Evolutionary conservation across 2,888 invertebrate genomes (phyloP).

Genomic region (Ceriagrion tenellum): DNA sequence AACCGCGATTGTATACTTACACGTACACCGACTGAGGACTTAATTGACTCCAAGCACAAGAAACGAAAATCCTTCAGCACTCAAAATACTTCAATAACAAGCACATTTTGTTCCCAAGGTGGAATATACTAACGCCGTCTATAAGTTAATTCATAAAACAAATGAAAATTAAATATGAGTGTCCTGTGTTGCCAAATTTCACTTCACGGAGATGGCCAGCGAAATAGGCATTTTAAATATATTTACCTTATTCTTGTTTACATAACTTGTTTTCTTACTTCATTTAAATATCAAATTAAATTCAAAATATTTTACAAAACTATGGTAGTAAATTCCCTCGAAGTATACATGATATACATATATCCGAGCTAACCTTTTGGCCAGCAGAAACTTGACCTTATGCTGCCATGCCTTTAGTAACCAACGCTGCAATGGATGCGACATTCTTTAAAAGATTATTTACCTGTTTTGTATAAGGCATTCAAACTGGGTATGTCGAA

Average conservation of each 20-base stretch:
- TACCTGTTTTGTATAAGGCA: too few relatives aligned
- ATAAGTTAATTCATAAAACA: slow-evolving; percentile 60
- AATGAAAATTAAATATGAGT: slow-evolving; percentile 62
- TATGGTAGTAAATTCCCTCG: too few relatives aligned
- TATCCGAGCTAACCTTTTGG: neutral
- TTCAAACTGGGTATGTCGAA: too few relatives aligned
- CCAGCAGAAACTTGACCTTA: neutral
- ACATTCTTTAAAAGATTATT: too few relatives aligned
- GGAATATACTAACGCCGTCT: slow-evolving; percentile 68
- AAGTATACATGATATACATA: neutral
- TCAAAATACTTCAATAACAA: slow-evolving; percentile 63
- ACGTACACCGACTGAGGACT: slow-evolving; percentile 1
- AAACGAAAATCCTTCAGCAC: neutral
- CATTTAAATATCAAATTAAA: neutral
- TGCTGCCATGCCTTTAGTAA: neutral
- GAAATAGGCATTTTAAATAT: neutral
- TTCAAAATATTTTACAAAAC: neutral
- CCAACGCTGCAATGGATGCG: neutral
- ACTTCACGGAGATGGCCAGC: too few relatives aligned
- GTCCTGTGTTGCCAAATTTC: neutral
- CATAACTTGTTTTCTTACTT: neutral
- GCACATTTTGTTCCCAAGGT: slow-evolving; percentile 66
- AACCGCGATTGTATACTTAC: neutral
- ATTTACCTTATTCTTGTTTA: neutral
- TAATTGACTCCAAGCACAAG: neutral